Base-by-base conservation (phyloP, 2,113 vertebrate species). In the Chionodraco myersi region DNA sequence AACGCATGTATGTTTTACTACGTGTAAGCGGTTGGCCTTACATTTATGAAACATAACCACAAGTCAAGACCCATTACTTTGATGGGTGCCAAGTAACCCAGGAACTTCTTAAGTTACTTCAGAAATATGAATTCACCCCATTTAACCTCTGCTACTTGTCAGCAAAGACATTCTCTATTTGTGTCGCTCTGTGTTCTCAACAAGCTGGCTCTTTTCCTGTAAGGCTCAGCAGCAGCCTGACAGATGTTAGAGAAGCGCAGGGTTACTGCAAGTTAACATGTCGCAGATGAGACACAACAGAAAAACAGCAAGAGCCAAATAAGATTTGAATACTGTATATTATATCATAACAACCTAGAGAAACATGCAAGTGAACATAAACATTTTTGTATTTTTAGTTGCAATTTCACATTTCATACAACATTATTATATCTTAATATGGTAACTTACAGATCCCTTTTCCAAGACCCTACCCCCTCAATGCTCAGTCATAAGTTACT, bases 121-220 rank as follows among this genome's bases (percentile, higher is more conserved):
- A 64, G 26, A 78, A 83, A 45, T 64, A 70, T 23, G 53, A 21
- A 61, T 54, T 81, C 11, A 76, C 68, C 77, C 26, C 23, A 15
- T 72, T 77, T 57, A 65, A 84, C 64, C 65, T 72, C 30, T 4
- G 4, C 70, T 51, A 51, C 64, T 66, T 75, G 58, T 74, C 79
- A 81, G 44, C 64, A 5, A 9, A 80, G 48, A 47, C 49, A 48
- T 26, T 52, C 57, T 81, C 82, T 87, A 75, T 78, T 81, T 83
- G 63, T 41, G 69, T 77, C 65, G 56, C 30, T 47, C 59, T 41
- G 10, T 75, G 65, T 79, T 88, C 47, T 68, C 47, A 75, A 65
- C 71, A 79, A 72, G 45, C 49, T 0, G 13, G 36, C 74, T 34
- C 64, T 60, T 75, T 84, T 57, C 51, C 79, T 79, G 47, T 76